phyloP scores from a whole-genome alignment of 2,113 vertebrate genomes.

The Bostrychus sinensis region DNA sequence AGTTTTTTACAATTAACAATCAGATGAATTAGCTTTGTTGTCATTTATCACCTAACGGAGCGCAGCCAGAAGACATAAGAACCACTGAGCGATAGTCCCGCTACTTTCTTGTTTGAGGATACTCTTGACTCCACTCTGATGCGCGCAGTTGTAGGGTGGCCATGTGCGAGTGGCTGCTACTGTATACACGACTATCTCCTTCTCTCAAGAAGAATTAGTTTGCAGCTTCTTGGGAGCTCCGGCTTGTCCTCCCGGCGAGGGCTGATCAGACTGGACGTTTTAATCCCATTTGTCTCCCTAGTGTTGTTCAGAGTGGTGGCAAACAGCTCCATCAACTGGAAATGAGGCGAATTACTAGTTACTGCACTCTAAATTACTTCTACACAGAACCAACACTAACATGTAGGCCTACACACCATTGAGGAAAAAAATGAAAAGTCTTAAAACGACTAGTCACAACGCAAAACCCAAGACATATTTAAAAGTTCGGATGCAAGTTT shows the following conservation, averaged over 20 bases:
- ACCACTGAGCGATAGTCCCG: slow-evolving; percentile 15
- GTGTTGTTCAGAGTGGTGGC: slow-evolving; percentile 19
- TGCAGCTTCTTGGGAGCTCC: slow-evolving; percentile 27
- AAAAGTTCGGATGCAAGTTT: too few species aligned
- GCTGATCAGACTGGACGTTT: slow-evolving; percentile 74
- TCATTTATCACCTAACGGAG: slow-evolving; percentile 50
- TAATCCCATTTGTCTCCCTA: slow-evolving; percentile 74
- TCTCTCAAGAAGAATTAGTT: slow-evolving; percentile 32
- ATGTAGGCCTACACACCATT: too few species aligned
- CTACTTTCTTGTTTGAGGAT: slow-evolving; percentile 23
- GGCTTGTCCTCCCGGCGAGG: slow-evolving; percentile 41
- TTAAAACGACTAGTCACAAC: too few species aligned
- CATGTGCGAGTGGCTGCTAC: slow-evolving; percentile 48
- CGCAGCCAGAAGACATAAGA: slow-evolving; percentile 24
- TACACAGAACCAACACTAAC: too few species aligned
- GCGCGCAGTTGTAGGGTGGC: slow-evolving; percentile 38
- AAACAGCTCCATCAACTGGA: slow-evolving; percentile 72
- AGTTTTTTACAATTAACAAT: not conserved
- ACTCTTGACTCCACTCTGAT: slow-evolving; percentile 22
- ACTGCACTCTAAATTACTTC: not conserved
- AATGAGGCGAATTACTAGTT: too few species aligned
- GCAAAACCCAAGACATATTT: too few species aligned
- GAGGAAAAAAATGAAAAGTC: too few species aligned
- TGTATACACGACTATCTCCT: slow-evolving; percentile 17
- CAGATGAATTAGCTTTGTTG: slow-evolving; percentile 1